Base-by-base conservation (phyloP, 2,888 invertebrate species). In the Eustalomyia histrio region DNA sequence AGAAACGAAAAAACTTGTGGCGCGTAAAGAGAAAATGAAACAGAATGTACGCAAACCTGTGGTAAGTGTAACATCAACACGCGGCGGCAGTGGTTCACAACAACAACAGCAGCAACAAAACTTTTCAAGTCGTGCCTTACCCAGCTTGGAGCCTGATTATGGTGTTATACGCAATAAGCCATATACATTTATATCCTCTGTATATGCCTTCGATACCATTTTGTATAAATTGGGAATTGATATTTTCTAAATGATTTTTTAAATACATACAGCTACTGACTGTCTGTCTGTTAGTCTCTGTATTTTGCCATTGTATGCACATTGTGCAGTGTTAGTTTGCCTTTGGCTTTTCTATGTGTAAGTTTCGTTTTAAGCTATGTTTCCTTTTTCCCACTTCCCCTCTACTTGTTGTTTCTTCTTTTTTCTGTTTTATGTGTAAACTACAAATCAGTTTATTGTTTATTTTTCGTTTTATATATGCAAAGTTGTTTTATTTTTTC, bases 21-120 rank as follows among this genome's bases (percentile, higher is more conserved):
- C 88, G n/a, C 89, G 91, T 47, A 91, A 91, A 79, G 90, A 91
- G 79, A 90, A 90, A 69, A 91, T 91, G 91, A 88, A 87, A 69
- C 87, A 88, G 55, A 91, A 90, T 84, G 84, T 86, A 3, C 87
- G 90, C 5, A 90, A 90, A 55, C 85, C 86, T 3, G 64, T 79
- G 9, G 57, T 73, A 16, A 21, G 75, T 16, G 61, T 69, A 3
- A 12, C 83, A 84, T n/a, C 84, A 80, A 18, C 18, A 69, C 58
- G 80, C 57, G 18, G 83, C 80, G 35, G 79, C 57, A 16, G 83
- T 81, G 33, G 55, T 21, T 47, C 53, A 29, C 16, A 71, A 17
- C 68, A 73, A 55, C 61, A 58, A 10, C 58, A 74, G 14, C 85
- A 84, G 21, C 84, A 85, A 24, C 76, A 79, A 2, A 78, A 61